phyloP scores from a whole-genome alignment of 2,888 invertebrate species.

The Tenthredo amoena region DNA sequence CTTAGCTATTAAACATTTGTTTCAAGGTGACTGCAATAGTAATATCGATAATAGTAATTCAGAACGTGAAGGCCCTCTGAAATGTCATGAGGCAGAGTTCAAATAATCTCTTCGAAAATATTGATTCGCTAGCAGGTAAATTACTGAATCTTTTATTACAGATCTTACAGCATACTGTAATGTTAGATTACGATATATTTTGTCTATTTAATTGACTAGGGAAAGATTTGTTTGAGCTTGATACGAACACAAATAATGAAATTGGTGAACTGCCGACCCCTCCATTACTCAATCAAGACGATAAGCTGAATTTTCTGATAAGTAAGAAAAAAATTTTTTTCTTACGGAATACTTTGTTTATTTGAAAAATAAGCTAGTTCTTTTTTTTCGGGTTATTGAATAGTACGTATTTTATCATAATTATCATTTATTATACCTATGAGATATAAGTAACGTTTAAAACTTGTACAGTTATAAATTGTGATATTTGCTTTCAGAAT shows the following conservation, averaged over 20 bases:
- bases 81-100: background rate
- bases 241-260: background rate
- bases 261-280: background rate
- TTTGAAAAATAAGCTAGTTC: too few species aligned
- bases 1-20: background rate
- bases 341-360: background rate
- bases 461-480: background rate
- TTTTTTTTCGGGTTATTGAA: too few species aligned
- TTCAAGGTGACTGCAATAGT: background rate
- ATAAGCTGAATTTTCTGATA: background rate
- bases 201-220: background rate
- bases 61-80: background rate
- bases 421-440: background rate
- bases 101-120: background rate
- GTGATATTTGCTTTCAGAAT: background rate
- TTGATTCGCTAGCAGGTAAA: background rate
- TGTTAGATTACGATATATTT: background rate
- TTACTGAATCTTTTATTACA: background rate
- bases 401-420: too few species aligned
- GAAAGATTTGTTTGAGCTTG: background rate
- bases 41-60: background rate
- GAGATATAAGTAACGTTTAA: background rate
- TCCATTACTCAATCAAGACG: background rate
- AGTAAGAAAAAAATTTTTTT: background rate
- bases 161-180: background rate